phyloP scores from a whole-genome alignment of 35 echinoderm and acorn worm species.

The Holothuria glaberrima region DNA sequence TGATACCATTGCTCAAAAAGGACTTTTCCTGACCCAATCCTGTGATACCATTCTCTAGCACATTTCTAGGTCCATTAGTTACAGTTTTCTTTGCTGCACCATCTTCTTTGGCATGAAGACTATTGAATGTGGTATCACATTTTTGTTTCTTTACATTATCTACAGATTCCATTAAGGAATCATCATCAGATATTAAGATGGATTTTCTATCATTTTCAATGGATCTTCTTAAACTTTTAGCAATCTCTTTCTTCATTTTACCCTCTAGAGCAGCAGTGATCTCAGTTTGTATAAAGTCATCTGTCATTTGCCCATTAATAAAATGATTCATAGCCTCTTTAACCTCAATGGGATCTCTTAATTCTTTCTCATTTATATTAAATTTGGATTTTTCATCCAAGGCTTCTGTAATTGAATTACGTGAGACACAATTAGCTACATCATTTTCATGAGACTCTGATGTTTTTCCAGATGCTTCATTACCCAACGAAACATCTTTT shows the following conservation, averaged over 20 bases:
- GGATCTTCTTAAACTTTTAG: constrained; percentile 18
- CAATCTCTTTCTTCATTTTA: constrained; percentile 51
- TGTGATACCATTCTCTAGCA: constrained; percentile 8
- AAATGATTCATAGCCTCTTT: constrained; percentile 55
- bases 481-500: too few relatives aligned
- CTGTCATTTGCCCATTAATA: constrained; percentile 58
- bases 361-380: constrained; percentile 31
- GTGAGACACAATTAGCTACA: constrained; percentile 9
- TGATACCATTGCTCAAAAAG: constrained; percentile 19
- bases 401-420: not conserved
- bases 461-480: not conserved
- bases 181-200: not conserved
- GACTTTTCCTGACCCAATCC: not conserved
- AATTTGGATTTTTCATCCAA: not conserved
- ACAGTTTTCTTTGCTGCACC: too few relatives aligned
- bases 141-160: not conserved
- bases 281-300: constrained; percentile 31
- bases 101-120: constrained; percentile 1
- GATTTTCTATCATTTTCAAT: constrained; percentile 21
- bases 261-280: constrained; percentile 30
- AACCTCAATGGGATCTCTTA: not conserved
- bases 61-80: constrained; percentile 35
- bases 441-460: not conserved
- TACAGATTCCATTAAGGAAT: not conserved
- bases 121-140: not conserved